Base-by-base conservation (phyloP, 2,888 invertebrate genomes). In the Laothoe populi region DNA sequence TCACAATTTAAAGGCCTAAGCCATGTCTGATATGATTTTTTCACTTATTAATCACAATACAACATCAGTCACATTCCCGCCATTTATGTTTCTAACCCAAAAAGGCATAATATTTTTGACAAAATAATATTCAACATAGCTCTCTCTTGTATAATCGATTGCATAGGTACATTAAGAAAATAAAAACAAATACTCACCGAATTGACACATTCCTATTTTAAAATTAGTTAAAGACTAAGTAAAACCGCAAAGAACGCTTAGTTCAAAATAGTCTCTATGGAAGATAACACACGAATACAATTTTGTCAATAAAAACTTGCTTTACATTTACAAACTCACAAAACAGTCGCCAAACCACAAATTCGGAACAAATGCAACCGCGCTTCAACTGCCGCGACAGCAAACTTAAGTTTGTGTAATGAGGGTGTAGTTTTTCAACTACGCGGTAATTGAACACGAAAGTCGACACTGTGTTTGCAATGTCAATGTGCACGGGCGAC, bases 361-460 rank as follows among this genome's bases (percentile, higher is more conserved):
- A 26, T 24, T 4, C 10, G 21, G 11, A n/a, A 38, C 31, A 24
- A 24, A 23, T 19, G 19, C 35, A 46, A 10, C n/a, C n/a, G 31
- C 23, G 31, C 35, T 21, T 38, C n/a, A 16, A 16, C 23, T 57
- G 38, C 31, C 11, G n/a, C 35, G 45, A 38, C 44, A 24, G 61
- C 38, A 62, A 57, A 57, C 35, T 3, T 16, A 57, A 46, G 45
- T 46, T 62, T 57, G 61, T 35, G n/a, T 23, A 44, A 57, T 38
- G 61, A 57, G 46, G n/a, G 31, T 45, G 11, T n/a, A 1, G 61
- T 57, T 62, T 62, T 62, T 44, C 61, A 57, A 38, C 61, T 57
- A 35, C 11, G 19, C 13, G 10, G 5, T 24, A 16, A 31, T 13
- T 38, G 19, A n/a, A 57, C 31, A 38, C 35, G 4, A 21, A 57